Percentiles rank a stretch among this genome's conserved stretches.
Evolutionary conservation across 2,797 vertebrate genomes (phyloP).

Genomic region (Acrossocheilus wenchowensis): DNA sequence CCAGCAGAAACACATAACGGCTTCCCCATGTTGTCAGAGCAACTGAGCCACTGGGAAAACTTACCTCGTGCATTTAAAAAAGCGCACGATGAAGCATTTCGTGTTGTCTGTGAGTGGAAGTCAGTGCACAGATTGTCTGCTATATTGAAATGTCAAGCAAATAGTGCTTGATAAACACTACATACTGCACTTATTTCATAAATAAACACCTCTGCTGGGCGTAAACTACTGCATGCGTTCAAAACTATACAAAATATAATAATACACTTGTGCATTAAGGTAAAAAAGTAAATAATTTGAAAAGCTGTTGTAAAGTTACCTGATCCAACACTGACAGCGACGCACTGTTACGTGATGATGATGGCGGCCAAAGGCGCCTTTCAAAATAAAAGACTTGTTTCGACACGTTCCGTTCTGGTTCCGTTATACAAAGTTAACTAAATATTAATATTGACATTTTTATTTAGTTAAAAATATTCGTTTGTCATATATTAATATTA

Average conservation of each 20-base stretch:
- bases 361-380: neutral
- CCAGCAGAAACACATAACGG: slow-evolving; percentile 42
- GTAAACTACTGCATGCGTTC: neutral
- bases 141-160: neutral
- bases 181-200: slow-evolving; percentile 4
- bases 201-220: neutral
- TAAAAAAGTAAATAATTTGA: neutral
- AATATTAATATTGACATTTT: neutral
- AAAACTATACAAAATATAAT: neutral
- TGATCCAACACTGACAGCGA: slow-evolving; percentile 8
- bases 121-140: neutral
- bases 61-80: neutral
- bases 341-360: neutral
- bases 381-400: slow-evolving; percentile 51
- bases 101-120: neutral
- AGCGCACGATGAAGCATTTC: neutral
- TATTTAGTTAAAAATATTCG: neutral
- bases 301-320: slow-evolving; percentile 10
- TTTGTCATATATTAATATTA: neutral
- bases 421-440: neutral
- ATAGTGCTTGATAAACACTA: neutral
- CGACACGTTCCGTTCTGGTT: neutral
- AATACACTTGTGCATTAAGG: neutral
- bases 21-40: slow-evolving; percentile 44
- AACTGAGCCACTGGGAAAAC: neutral